Percentiles rank a stretch among this genome's conserved stretches.
Evolutionary conservation across 2,797 vertebrate genomes (phyloP).

Genomic region (Mastacembelus armatus): DNA sequence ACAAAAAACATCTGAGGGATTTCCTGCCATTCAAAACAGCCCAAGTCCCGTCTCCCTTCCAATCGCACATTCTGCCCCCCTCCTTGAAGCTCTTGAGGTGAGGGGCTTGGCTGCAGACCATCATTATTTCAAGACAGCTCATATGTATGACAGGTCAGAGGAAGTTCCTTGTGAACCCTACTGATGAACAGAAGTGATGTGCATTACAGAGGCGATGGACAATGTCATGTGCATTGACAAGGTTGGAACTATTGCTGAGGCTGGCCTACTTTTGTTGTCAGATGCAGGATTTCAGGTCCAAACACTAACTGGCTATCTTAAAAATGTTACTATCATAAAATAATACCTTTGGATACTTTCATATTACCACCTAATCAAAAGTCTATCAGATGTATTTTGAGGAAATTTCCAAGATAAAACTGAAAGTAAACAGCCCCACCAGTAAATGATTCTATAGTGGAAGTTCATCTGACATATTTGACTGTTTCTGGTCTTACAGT

Average conservation of each 20-base stretch:
- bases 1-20: constrained; percentile 86
- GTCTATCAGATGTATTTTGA: neutral
- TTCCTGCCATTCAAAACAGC: constrained; percentile 84
- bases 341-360: too few relatives aligned
- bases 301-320: too few relatives aligned
- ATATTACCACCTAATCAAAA: too few relatives aligned
- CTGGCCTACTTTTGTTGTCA: too few relatives aligned
- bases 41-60: constrained; percentile 59
- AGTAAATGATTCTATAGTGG: neutral
- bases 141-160: constrained; percentile 37
- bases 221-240: constrained; percentile 41
- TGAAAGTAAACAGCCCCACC: neutral
- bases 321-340: too few relatives aligned
- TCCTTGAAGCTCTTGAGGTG: constrained; percentile 65
- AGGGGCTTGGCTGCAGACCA: constrained; percentile 53
- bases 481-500: neutral
- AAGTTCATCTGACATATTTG: neutral
- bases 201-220: constrained; percentile 61
- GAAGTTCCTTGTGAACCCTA: constrained; percentile 64
- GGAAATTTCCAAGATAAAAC: neutral
- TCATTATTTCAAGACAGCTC: constrained; percentile 61
- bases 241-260: neutral
- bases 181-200: constrained; percentile 68
- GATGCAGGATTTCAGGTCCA: too few relatives aligned
- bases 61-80: constrained; percentile 58